Evolutionary conservation across 64 coral and sea anemone species (phyloP).

Genomic region (Montipora cactus): DNA sequence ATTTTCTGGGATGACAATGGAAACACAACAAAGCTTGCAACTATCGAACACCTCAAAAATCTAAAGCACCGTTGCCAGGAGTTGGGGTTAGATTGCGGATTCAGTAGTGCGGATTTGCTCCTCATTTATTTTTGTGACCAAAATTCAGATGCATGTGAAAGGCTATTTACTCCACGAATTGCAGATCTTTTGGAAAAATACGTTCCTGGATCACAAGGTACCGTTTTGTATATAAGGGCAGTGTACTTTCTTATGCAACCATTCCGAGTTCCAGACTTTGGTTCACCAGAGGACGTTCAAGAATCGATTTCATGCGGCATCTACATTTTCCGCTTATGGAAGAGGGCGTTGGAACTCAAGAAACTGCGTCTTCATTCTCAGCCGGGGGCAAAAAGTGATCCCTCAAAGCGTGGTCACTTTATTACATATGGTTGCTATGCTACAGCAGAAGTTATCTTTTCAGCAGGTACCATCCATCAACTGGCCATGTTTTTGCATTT

Average conservation of each 20-base stretch:
- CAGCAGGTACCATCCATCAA: conserved; percentile 41
- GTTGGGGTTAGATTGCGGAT: conserved; percentile 27
- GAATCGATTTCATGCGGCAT: conserved; percentile 47
- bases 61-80: conserved; percentile 49
- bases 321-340: conserved; percentile 11
- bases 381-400: conserved; percentile 30
- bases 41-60: conserved; percentile 56
- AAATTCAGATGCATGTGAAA: conserved; percentile 51
- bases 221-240: conserved; percentile 51
- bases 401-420: conserved; percentile 30
- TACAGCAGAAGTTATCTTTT: conserved; percentile 38
- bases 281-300: conserved; percentile 14
- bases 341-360: not conserved
- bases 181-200: conserved; percentile 64
- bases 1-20: conserved; percentile 57
- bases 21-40: conserved; percentile 23
- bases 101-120: conserved; percentile 20
- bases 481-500: conserved; percentile 71
- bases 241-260: conserved; percentile 17
- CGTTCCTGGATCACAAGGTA: conserved; percentile 60
- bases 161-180: conserved; percentile 24
- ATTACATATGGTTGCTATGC: conserved; percentile 28
- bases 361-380: conserved; percentile 27
- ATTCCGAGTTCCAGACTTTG: not conserved
- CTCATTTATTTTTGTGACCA: conserved; percentile 38